Evolutionary conservation across 1,140 invertebrate species (phyloP).

Genomic region (Bombyx mori): ASM3026992v2 NC_085129.1:4969501-4970000

Average conservation of each 20-base stretch:
- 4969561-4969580: too few species aligned
- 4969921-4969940: not conserved
- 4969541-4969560: too few species aligned
- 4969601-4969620: slow-evolving; percentile 43
- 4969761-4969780: slow-evolving; percentile 26
- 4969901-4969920: not conserved
- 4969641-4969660: slow-evolving; percentile 62
- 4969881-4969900: not conserved
- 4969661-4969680: slow-evolving; percentile 66
- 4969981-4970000: too few species aligned
- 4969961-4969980: too few species aligned
- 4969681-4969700: slow-evolving; percentile 68
- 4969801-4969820: too few species aligned
- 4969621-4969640: slow-evolving; percentile 52
- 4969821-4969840: slow-evolving; percentile 33
- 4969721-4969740: slow-evolving; percentile 8
- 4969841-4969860: slow-evolving; percentile 7
- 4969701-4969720: slow-evolving; percentile 51
- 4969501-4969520: too few species aligned
- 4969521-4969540: too few species aligned
- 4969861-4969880: not conserved
- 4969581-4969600: slow-evolving; percentile 5
- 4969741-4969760: slow-evolving; percentile 22
- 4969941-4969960: not conserved
- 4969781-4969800: not conserved